Evolutionary conservation across 2,113 vertebrate genomes (phyloP), one percentile per base, ranked within the genome.

Genomic region (Nansenia antarctica): DNA sequence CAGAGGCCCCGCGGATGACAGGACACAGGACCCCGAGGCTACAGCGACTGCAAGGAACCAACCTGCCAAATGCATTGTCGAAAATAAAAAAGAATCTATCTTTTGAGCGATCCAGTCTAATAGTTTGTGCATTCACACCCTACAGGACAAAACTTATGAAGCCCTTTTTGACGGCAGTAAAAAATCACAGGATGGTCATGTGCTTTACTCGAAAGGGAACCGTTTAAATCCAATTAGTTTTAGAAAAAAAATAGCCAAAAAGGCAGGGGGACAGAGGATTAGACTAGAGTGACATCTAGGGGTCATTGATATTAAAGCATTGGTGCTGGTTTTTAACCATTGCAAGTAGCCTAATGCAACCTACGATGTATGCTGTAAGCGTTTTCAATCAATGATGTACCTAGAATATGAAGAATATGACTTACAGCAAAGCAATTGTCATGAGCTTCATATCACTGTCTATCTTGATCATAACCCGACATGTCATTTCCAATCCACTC

Each of bases 141-240:
- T 26, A 5, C 6, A 61, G 29, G 35, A 2, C 35, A 29, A 20
- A 55, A 2, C 12, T n/a, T 72, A 11, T 62, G 42, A 37, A 61
- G 14, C 26, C n/a, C n/a, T 58, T 35, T 64, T 20, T 62, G 37
- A 74, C 42, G 65, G 27, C n/a, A 55, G 32, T 9, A 18, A 24
- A 37, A 31, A 26, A 76, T 88, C 89, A 89, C 78, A 84, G 24
- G 90, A 87, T 9, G 1, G 67, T 89, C 90, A 90, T 91, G 90
- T 86, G 91, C 74, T 75, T 64, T 52, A 62, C 72, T 9, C 62
- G 42, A 74, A 58, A 68, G 75, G 81, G 85, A 88, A 66, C 37
- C 34, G 64, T 29, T 54, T 32, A 47, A 88, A 90, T 86, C 74
- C 0, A 82, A 90, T 91, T 86, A 42, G 59, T 66, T 18, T 20